phyloP scores from a whole-genome alignment of 2,797 vertebrate genomes.

The Urosaurus nigricauda region DNA sequence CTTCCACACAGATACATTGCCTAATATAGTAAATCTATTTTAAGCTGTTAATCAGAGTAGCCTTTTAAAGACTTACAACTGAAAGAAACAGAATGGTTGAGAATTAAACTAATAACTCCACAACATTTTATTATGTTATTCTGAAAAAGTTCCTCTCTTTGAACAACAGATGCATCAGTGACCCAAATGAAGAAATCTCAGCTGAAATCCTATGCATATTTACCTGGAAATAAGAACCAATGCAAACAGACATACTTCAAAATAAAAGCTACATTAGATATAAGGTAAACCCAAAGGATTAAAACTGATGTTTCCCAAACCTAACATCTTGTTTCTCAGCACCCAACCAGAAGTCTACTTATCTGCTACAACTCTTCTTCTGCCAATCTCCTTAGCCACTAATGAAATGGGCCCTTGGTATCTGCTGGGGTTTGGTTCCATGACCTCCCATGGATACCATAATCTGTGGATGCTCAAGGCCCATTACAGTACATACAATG shows the following conservation, averaged over 20 bases:
- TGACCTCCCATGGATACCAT: too few species aligned
- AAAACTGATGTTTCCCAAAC: neutral
- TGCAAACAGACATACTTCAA: neutral
- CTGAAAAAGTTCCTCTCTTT: neutral
- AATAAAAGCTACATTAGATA: neutral
- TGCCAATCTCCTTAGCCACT: neutral
- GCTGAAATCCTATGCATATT: neutral
- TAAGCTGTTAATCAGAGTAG: conserved; percentile 33
- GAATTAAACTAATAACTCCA: conserved; percentile 13
- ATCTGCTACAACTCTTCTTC: neutral
- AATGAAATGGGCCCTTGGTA: too few species aligned
- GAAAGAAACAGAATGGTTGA: neutral
- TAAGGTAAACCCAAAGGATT: neutral
- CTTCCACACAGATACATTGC: conserved; percentile 23
- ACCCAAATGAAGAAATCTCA: neutral
- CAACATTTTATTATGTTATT: conserved; percentile 10
- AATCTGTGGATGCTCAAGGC: too few species aligned
- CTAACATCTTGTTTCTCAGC: neutral
- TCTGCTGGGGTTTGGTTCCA: too few species aligned
- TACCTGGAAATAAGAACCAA: neutral
- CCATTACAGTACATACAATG: too few species aligned
- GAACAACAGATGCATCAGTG: neutral
- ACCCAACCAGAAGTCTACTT: neutral
- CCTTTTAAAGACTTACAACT: conserved; percentile 22
- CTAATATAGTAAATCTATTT: conserved; percentile 38